Base-by-base conservation (phyloP, 1,140 invertebrate species). In the Pararge aegeria region DNA sequence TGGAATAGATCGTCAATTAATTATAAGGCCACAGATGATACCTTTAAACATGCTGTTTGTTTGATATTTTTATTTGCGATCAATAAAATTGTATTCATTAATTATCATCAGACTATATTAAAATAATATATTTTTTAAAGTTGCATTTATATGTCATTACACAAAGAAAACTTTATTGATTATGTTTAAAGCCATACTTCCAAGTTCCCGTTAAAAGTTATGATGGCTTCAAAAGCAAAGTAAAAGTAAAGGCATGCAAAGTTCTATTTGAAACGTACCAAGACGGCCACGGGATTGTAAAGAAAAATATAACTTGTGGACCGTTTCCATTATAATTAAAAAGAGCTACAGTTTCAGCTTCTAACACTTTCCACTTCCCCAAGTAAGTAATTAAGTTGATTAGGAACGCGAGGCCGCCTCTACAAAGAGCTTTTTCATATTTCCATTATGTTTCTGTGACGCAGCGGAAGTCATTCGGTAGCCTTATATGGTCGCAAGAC, bases 331-430 rank as follows among this genome's bases (percentile, higher is more conserved):
- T 56, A 37, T 44, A 30, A 10, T 56, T 57, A 49, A 37, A 57
- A 50, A 57, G 19, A 57, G 50, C 40, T 50, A 49, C 55, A 57
- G 9, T 12, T 50, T 20, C 13, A 24, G 29, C 21, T 46, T 27
- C 50, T 50, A 57, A 40, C 55, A 57, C 30, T 57, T 49, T n/a
- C 29, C 24, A 2, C 3, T 24, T 19, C 48, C 27, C 44, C 19
- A 30, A 50, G 55, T n/a, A 7, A 34, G 30, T 57, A 49, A 57
- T 57, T 50, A 27, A 40, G 27, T 57, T 50, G 38, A 57, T 57
- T 50, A 50, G 44, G 16, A 13, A 16, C 19, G 10, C 15, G 19
- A 40, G 49, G 19, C 38, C 44, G 24, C 16, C 30, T 48, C 30
- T 19, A 56, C 30, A 50, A 38, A 49, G 19, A 30, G 38, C 55